Percentiles rank a stretch among this genome's conserved stretches.
These are phyloP conservation scores for Perizoma flavofasciatum DNA, from an alignment of 2,888 invertebrate species.

Conservation along the genomic window DNA sequence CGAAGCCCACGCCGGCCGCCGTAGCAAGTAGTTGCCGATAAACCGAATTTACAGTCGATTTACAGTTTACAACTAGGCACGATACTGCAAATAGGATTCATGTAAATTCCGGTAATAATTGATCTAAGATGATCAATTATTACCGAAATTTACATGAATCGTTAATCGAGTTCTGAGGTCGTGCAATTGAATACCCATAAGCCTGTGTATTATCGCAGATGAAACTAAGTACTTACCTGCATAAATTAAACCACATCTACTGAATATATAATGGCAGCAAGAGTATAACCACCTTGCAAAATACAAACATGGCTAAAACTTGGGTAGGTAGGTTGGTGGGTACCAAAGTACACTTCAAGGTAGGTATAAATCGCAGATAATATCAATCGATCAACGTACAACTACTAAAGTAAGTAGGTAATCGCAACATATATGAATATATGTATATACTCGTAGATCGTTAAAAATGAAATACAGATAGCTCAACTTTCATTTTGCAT, in stretches of 20 bases:
- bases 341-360: too few species aligned
- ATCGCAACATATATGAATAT: too few species aligned
- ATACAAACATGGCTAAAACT: neutral
- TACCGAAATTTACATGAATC: constrained; percentile 21
- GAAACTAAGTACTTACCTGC: neutral
- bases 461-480: too few species aligned
- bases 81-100: constrained; percentile 33
- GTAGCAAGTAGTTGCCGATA: constrained; percentile 1
- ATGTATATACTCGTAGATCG: too few species aligned
- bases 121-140: too few species aligned
- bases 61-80: constrained; percentile 20
- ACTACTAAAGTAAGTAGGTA: too few species aligned
- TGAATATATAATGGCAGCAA: neutral
- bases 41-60: constrained; percentile 33
- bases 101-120: constrained; percentile 29
- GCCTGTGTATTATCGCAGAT: constrained; percentile 2
- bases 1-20: constrained; percentile 7
- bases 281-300: neutral
- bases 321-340: too few species aligned
- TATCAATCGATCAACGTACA: too few species aligned
- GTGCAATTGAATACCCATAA: constrained; percentile 31
- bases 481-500: too few species aligned
- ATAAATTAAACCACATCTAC: neutral
- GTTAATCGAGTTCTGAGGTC: constrained; percentile 23
- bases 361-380: too few species aligned